Conservation (phyloP, 2,113 vertebrate genomes). For the Tetraodon nigroviridis region DNA sequence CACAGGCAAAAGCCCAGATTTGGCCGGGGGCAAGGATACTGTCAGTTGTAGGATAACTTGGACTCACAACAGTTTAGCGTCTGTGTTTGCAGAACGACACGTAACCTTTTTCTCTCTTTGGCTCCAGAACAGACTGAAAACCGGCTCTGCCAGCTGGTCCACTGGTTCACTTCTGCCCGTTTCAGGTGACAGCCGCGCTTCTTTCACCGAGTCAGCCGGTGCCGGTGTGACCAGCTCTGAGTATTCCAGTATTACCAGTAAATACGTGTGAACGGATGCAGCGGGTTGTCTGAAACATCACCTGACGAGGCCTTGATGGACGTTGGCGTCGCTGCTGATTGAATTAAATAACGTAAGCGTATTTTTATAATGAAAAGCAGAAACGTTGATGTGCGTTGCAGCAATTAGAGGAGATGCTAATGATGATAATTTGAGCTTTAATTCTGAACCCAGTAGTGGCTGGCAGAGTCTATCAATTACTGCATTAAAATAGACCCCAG, state of each 20-base stretch:
- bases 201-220: too few species aligned
- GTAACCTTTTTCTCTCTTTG: conserved; percentile 14
- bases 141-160: background rate
- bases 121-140: background rate
- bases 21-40: conserved; percentile 48
- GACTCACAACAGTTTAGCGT: conserved; percentile 34
- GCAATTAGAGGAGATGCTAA: conserved; percentile 74
- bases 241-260: conserved; percentile 1
- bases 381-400: conserved; percentile 65
- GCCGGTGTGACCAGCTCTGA: too few species aligned
- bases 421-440: conserved; percentile 85
- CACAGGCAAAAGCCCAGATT: conserved; percentile 14
- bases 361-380: conserved; percentile 72
- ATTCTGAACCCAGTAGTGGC: conserved; percentile 87
- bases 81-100: conserved; percentile 4
- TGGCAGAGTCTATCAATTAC: conserved; percentile 91
- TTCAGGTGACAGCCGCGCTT: too few species aligned
- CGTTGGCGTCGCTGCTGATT: conserved; percentile 47
- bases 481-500: conserved; percentile 80
- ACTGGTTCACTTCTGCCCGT: too few species aligned
- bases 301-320: conserved; percentile 17
- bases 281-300: background rate
- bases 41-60: conserved; percentile 2
- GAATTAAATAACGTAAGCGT: conserved; percentile 65
- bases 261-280: background rate